Percentiles rank a stretch among this genome's conserved stretches.
Evolutionary conservation across 2,888 invertebrate genomes (phyloP).

Genomic region (Drosophila maculinotata): DNA sequence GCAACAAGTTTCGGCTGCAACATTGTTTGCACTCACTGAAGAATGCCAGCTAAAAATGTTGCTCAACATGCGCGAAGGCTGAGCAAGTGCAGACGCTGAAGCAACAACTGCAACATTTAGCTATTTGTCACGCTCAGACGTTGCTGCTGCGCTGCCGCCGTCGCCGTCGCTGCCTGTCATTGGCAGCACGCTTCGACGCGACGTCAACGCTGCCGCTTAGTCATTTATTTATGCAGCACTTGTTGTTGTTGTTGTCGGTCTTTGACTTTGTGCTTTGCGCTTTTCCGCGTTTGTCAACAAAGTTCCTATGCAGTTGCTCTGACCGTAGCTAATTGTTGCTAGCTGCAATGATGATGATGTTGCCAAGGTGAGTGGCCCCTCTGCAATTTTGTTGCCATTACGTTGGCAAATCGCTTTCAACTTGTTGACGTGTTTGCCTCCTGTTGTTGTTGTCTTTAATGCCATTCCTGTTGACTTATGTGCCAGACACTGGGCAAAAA

Average conservation of each 20-base stretch:
- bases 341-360: conserved; percentile 36
- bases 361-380: conserved; percentile 69
- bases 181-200: conserved; percentile 56
- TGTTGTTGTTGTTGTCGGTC: conserved; percentile 52
- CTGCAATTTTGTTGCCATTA: conserved; percentile 60
- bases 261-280: conserved; percentile 59
- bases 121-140: conserved; percentile 77
- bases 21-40: conserved; percentile 27
- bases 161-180: conserved; percentile 18
- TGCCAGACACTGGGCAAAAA: conserved; percentile 23
- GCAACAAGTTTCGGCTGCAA: conserved; percentile 61
- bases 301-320: conserved; percentile 43
- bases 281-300: conserved; percentile 69
- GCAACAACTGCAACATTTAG: conserved; percentile 36
- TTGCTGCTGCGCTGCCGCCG: conserved; percentile 21
- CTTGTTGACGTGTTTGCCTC: conserved; percentile 38
- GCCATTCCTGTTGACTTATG: conserved; percentile 8
- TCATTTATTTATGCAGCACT: conserved; percentile 48
- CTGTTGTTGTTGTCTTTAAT: conserved; percentile 6
- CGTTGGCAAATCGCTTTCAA: conserved; percentile 52
- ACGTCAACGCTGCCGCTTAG: conserved; percentile 45
- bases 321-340: conserved; percentile 56
- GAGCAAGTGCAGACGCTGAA: conserved; percentile 32
- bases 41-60: conserved; percentile 42
- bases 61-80: conserved; percentile 44